Base-by-base conservation (phyloP, 2,888 invertebrate species). In the Chrysopilus asiliformis region DNA sequence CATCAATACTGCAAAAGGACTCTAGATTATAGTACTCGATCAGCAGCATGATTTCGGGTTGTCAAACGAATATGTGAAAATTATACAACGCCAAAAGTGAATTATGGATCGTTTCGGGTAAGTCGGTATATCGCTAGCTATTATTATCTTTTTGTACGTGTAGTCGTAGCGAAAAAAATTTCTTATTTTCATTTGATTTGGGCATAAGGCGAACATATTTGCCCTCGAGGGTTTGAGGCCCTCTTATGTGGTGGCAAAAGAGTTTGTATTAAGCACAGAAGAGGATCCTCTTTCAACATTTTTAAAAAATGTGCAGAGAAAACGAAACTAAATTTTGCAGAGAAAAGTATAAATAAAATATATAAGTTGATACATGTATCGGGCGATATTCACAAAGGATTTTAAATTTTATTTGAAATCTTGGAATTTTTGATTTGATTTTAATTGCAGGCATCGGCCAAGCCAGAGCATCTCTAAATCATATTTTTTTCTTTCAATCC, bases 381-480 rank as follows among this genome's bases (percentile, higher is more conserved):
- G n/a, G n/a, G n/a, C n/a, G n/a, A n/a, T n/a, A n/a, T n/a, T n/a
- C 29, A 13, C 6, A 12, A 29, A 29, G 16, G 7, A 34, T 10
- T 18, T 19, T 22, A 12, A 13, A 12, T 27, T 36, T 30, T 13
- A 20, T 36, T 26, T 30, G 26, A 6, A 22, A 28, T 37, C 26
- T 28, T 34, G 39, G 32, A 39, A 34, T 36, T 41, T 43, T 42
- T 42, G 34, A 44, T 44, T 42, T 44, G 42, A 42, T 38, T 42
- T 39, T 42, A 42, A 42, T 42, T 42, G 42, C 30, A 42, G 39
- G 32, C 13, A 31, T 39, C 24, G 16, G 28, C n/a, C n/a, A n/a
- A n/a, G n/a, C n/a, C n/a, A n/a, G n/a, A n/a, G n/a, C n/a, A n/a
- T n/a, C n/a, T n/a, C n/a, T n/a, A n/a, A n/a, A n/a, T n/a, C n/a